Evolutionary conservation across 2,888 invertebrate species (phyloP).

Genomic region (Volucella bombylans): DNA sequence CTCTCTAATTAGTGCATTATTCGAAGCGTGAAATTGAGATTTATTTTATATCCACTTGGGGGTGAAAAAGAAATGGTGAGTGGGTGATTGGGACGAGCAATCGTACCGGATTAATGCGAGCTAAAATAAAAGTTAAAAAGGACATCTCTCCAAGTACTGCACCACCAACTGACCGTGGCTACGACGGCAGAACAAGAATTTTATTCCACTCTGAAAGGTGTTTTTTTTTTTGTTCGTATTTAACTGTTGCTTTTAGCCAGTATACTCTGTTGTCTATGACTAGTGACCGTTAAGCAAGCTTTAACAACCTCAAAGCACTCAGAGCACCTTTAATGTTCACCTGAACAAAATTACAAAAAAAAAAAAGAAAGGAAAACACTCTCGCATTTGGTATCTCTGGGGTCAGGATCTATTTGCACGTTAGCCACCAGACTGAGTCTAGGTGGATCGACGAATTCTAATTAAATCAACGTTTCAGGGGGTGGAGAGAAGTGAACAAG

Average conservation of each 20-base stretch:
- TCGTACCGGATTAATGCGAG: not conserved
- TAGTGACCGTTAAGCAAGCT: conserved; percentile 55
- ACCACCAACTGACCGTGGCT: conserved; percentile 1
- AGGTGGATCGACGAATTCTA: conserved; percentile 48
- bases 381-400: not conserved
- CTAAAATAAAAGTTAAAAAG: not conserved
- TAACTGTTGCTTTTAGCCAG: conserved; percentile 23
- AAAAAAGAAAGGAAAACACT: not conserved
- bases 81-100: not conserved
- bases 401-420: conserved; percentile 44
- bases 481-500: too few relatives aligned
- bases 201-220: too few relatives aligned
- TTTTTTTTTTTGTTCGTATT: too few relatives aligned
- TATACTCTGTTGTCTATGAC: conserved; percentile 17
- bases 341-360: not conserved
- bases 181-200: not conserved
- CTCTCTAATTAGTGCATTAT: conserved; percentile 67
- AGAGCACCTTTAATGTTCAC: conserved; percentile 33
- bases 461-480: conserved; percentile 45
- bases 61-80: not conserved
- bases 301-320: conserved; percentile 29
- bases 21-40: conserved; percentile 72
- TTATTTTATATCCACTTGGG: conserved; percentile 62
- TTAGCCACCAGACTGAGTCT: conserved; percentile 22
- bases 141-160: not conserved